Evolutionary conservation across 2,113 vertebrate genomes (phyloP).

Genomic region (Tragulus kanchil): DNA sequence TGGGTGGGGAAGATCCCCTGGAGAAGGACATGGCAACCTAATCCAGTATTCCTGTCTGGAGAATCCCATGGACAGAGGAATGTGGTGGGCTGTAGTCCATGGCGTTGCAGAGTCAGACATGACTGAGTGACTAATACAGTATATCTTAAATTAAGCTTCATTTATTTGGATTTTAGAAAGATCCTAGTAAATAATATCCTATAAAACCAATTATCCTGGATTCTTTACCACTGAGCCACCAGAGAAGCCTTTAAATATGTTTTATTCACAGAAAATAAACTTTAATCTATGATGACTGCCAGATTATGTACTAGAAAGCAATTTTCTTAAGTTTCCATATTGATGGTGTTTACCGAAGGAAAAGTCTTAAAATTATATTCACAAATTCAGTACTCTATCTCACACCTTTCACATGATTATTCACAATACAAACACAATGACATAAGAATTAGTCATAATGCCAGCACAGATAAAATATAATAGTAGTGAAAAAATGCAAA

Average conservation of each 20-base stretch:
- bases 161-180: constrained; percentile 3
- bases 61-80: background rate
- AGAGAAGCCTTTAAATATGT: constrained; percentile 61
- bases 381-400: constrained; percentile 76
- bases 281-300: constrained; percentile 78
- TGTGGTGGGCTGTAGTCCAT: background rate
- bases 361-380: constrained; percentile 73
- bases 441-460: constrained; percentile 48
- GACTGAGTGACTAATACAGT: background rate
- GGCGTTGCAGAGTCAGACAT: rapidly evolving
- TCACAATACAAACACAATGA: constrained; percentile 71
- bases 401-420: constrained; percentile 67
- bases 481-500: constrained; percentile 50
- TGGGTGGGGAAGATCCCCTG: background rate
- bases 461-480: constrained; percentile 51
- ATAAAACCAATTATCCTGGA: no score
- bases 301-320: constrained; percentile 71
- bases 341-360: constrained; percentile 65
- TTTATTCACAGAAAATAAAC: constrained; percentile 82
- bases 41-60: background rate
- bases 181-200: background rate
- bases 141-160: constrained; percentile 19
- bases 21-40: background rate
- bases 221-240: background rate
- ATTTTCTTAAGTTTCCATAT: constrained; percentile 67